phyloP scores from a whole-genome alignment of 2,888 invertebrate species.

The Nomada flava region DNA sequence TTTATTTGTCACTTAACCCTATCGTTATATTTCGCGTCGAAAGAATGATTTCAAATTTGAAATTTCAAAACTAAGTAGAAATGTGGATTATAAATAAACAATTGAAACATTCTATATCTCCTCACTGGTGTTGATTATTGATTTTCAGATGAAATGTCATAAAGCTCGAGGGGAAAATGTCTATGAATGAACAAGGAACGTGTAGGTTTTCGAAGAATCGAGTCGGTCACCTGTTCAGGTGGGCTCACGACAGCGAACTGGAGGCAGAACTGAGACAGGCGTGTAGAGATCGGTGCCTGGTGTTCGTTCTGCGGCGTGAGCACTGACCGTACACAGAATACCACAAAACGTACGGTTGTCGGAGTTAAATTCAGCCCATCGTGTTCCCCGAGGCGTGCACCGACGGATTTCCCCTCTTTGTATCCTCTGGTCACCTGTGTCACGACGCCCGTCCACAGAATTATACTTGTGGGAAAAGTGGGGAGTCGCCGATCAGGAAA shows the following conservation, averaged over 20 bases:
- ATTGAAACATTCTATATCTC: background rate
- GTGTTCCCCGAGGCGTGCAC: slow-evolving; percentile 75
- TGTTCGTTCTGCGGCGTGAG: slow-evolving; percentile 71
- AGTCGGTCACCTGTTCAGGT: slow-evolving; percentile 66
- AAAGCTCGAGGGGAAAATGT: background rate
- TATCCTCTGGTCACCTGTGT: slow-evolving; percentile 64
- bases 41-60: background rate
- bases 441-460: slow-evolving; percentile 41
- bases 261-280: slow-evolving; percentile 64
- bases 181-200: background rate
- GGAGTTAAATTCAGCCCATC: slow-evolving; percentile 76
- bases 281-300: slow-evolving; percentile 65
- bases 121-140: background rate
- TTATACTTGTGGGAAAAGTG: slow-evolving; percentile 43
- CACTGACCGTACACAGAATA: slow-evolving; percentile 76
- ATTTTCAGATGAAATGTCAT: background rate
- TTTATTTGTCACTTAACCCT: too few relatives aligned
- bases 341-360: slow-evolving; percentile 74
- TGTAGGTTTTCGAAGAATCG: slow-evolving; percentile 27
- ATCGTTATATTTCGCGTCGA: background rate
- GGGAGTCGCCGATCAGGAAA: background rate
- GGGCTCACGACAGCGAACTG: slow-evolving; percentile 79
- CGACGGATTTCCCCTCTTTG: slow-evolving; percentile 60
- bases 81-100: background rate
- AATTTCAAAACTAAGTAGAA: background rate